These are phyloP conservation scores for Tolmerus cingulatus DNA, from an alignment of 2,888 invertebrate species.

Conservation along the genomic window DNA sequence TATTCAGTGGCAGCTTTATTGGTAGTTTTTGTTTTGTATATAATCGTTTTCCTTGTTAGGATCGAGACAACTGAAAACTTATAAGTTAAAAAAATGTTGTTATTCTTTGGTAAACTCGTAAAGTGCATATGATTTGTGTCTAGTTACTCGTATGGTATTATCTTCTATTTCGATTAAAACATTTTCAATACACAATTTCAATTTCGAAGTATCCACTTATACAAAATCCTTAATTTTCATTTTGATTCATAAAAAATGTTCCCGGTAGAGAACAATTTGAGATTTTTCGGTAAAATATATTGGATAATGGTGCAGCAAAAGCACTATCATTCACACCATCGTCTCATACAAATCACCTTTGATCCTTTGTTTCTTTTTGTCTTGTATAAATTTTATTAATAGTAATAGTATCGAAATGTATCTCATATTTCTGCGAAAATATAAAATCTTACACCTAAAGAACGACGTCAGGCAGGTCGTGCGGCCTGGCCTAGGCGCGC, in stretches of 20 bases:
- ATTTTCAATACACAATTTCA: slow-evolving; percentile 3
- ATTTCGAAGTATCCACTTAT: background rate
- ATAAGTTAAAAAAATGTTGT: background rate
- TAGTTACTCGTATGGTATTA: background rate
- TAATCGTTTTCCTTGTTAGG: background rate
- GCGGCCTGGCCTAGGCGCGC: slow-evolving; percentile 65
- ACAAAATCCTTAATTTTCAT: background rate
- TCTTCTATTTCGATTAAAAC: slow-evolving; percentile 19
- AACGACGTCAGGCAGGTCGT: slow-evolving; percentile 65
- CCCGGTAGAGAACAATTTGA: background rate
- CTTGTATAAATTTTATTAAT: background rate
- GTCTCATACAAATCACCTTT: slow-evolving; percentile 13
- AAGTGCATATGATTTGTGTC: slow-evolving; percentile 3
- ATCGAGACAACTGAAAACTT: background rate
- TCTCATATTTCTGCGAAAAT: slow-evolving; percentile 13
- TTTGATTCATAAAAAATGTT: background rate
- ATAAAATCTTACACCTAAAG: slow-evolving; percentile 54
- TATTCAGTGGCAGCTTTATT: slow-evolving; percentile 25
- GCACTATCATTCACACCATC: slow-evolving; percentile 17
- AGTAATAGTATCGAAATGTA: slow-evolving; percentile 26
- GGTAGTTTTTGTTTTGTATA: background rate
- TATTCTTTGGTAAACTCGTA: slow-evolving; percentile 26
- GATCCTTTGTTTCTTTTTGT: slow-evolving; percentile 16
- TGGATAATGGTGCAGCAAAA: slow-evolving; percentile 2
- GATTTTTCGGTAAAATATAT: background rate